A percentile compares a stretch with the other conserved stretches of the same genome.
Evolutionary conservation across 2,113 vertebrate genomes (phyloP).

Genomic region (Callionymus lyra): DNA sequence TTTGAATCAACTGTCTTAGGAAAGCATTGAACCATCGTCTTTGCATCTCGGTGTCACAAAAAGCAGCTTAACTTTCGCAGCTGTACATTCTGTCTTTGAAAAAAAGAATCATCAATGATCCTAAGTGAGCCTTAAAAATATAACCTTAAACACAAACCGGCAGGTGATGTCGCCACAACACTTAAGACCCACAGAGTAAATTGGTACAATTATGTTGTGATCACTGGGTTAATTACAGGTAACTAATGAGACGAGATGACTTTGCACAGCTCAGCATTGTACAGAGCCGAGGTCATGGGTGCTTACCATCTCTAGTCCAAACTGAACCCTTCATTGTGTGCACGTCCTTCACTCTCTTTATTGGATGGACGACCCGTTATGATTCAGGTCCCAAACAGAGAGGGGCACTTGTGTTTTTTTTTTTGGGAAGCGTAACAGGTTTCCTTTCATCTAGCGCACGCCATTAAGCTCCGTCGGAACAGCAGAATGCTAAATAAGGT

Average conservation of each 20-base stretch:
- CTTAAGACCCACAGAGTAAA: background rate
- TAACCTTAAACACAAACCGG: slow-evolving; percentile 16
- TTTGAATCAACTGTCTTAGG: too few species aligned
- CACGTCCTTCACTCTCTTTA: slow-evolving; percentile 15
- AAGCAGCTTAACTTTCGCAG: background rate
- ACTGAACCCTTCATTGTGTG: slow-evolving; percentile 9
- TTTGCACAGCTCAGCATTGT: background rate
- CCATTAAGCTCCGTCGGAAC: slow-evolving; percentile 31
- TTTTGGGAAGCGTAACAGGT: slow-evolving; percentile 25
- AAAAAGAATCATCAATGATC: slow-evolving; percentile 19
- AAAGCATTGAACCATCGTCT: too few species aligned
- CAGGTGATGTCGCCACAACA: too few species aligned
- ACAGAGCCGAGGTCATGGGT: too few species aligned
- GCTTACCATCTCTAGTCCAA: too few species aligned
- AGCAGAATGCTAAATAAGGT: slow-evolving; percentile 28
- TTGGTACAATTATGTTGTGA: background rate
- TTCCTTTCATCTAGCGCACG: slow-evolving; percentile 48
- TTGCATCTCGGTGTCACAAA: slow-evolving; percentile 14
- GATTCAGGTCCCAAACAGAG: slow-evolving; percentile 7
- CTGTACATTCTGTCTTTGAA: background rate
- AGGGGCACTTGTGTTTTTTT: slow-evolving; percentile 31
- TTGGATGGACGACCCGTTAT: slow-evolving; percentile 25
- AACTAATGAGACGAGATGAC: background rate
- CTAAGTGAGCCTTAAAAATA: slow-evolving; percentile 22
- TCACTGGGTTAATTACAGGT: background rate